Evolutionary conservation across 2,888 invertebrate species (phyloP), one percentile per base, ranked within the genome.

Genomic region (Clusia tigrina): DNA sequence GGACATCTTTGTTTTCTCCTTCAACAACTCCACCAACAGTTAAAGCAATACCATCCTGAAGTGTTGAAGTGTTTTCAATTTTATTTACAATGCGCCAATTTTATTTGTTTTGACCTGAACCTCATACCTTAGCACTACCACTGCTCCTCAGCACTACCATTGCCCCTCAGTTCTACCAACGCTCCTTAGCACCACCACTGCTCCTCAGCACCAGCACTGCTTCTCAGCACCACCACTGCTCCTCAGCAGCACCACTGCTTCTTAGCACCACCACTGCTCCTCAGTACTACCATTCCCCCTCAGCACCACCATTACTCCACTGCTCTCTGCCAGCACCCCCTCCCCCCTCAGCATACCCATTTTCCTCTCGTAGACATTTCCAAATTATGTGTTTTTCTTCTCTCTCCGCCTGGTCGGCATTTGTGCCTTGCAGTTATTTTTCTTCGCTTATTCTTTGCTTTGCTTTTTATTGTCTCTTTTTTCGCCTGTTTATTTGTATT

Each of bases 81-180:
- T 25, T 59, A 56, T 62, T 62, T 55, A 37, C 46, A 59, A 58
- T 52, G 62, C 54, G 62, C 57, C 46, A 58, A 62, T 58, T 61
- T 59, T 56, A 46, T 58, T 62, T 51, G 59, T 53, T 53, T 63
- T 60, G 53, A 37, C 56, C 53, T 56, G 46, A 52, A 59, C 63
- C 52, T 59, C 51, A 63, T 58, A 52, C 26, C 37, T 63, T 57
- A 53, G 20, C 42, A 42, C 42, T 10, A 42, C n/a, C n/a, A n/a
- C n/a, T n/a, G n/a, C n/a, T n/a, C n/a, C n/a, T n/a, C n/a, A n/a
- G n/a, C n/a, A n/a, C n/a, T n/a, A n/a, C n/a, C n/a, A n/a, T n/a
- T n/a, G n/a, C n/a, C n/a, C n/a, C n/a, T n/a, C n/a, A n/a, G n/a
- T n/a, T n/a, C n/a, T n/a, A n/a, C n/a, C n/a, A n/a, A n/a, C n/a